A percentile compares a stretch with the other conserved stretches of the same genome.
Conservation (phyloP, 64 coral and sea anemone species). For the Pachyseris speciosa region DNA sequence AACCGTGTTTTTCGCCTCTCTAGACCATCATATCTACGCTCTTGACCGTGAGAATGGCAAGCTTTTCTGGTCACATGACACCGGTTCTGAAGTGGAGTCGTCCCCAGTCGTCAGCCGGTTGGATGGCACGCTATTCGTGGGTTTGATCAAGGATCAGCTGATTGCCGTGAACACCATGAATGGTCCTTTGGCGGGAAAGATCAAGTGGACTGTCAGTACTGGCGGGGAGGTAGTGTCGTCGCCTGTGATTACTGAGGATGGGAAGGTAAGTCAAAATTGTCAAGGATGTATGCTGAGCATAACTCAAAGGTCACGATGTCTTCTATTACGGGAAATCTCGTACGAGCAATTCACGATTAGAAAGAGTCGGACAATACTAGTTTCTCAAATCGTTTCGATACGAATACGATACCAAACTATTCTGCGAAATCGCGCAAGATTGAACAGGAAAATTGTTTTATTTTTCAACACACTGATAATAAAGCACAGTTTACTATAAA, state of each 20-base stretch:
- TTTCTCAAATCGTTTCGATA: too few relatives aligned
- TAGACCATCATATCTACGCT: conserved; percentile 86
- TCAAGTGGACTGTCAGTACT: conserved; percentile 80
- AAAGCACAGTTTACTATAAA: too few relatives aligned
- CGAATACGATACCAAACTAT: too few relatives aligned
- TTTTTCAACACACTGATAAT: too few relatives aligned
- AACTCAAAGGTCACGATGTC: too few relatives aligned
- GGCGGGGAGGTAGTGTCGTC: conserved; percentile 89
- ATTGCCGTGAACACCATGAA: conserved; percentile 74
- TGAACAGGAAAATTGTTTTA: too few relatives aligned
- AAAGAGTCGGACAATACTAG: too few relatives aligned
- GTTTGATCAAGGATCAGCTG: conserved; percentile 80
- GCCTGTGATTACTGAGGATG: conserved; percentile 78
- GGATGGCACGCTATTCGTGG: conserved; percentile 83
- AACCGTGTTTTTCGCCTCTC: conserved; percentile 85
- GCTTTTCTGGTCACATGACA: conserved; percentile 77
- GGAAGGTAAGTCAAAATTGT: conserved; percentile 64
- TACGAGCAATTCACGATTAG: too few relatives aligned
- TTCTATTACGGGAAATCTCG: too few relatives aligned
- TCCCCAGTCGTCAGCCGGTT: conserved; percentile 71
- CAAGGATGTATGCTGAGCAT: too few relatives aligned
- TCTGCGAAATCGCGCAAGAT: too few relatives aligned
- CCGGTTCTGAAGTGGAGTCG: conserved; percentile 83
- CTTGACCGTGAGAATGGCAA: conserved; percentile 71
- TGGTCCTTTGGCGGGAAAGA: conserved; percentile 76